These are phyloP conservation scores for Macrotus californicus DNA, from an alignment of 2,113 vertebrate species.

Conservation along the genomic window DNA sequence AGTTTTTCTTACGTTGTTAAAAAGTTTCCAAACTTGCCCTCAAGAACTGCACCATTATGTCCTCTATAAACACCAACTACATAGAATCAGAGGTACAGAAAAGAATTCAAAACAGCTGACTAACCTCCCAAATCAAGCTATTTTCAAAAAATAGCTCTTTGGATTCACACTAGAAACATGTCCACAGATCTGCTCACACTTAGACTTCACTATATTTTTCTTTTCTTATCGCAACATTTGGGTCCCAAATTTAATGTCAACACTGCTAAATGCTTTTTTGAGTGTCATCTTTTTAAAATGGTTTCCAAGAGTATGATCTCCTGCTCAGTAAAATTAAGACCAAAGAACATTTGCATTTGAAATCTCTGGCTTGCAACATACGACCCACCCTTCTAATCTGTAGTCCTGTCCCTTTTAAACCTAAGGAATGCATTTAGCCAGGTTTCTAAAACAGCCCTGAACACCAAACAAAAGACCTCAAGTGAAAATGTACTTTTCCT, in stretches of 20 bases:
- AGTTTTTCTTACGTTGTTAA: neutral
- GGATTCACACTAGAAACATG: neutral
- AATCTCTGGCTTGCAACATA: neutral
- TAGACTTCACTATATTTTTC: neutral
- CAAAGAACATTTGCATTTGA: neutral
- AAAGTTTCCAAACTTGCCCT: neutral
- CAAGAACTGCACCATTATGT: neutral
- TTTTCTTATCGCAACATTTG: neutral
- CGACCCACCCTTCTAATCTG: neutral
- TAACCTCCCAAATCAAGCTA: neutral
- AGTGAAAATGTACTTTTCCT: neutral
- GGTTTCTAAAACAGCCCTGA: neutral
- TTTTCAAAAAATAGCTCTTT: constrained; percentile 1
- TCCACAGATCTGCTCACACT: neutral
- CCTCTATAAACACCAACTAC: neutral
- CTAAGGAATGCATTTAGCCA: neutral
- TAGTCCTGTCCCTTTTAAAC: neutral
- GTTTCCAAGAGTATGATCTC: neutral
- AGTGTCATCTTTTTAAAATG: neutral
- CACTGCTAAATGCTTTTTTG: neutral
- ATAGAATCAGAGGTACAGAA: neutral
- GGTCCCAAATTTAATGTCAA: neutral
- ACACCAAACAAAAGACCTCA: neutral
- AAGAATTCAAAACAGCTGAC: neutral
- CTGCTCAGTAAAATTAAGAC: constrained; percentile 16